Evolutionary conservation across 1,140 invertebrate genomes (phyloP), one percentile per base, ranked within the genome.

Genomic region (Schlechtendalia chinensis): DNA sequence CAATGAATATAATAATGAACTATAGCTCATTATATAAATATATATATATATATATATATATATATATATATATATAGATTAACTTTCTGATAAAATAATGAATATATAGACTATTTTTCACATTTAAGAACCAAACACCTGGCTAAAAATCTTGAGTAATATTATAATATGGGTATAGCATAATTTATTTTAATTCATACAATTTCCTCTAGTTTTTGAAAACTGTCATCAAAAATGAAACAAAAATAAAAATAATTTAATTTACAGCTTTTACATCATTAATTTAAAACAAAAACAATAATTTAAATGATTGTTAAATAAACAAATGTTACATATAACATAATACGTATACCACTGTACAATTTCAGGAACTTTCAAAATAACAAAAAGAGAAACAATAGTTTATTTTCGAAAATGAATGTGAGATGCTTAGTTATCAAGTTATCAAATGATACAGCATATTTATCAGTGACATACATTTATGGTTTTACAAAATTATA

Each of bases 1-100:
- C 14, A 27, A 50, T 19, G 22, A 71, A 71, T 71, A 71, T n/a
- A n/a, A n/a, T n/a, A n/a, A n/a, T n/a, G n/a, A n/a, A 71, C 19
- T 71, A 24, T 2, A 47, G 17, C 12, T 61, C 4, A n/a, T n/a
- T 22, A 61, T 56, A 61, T 29, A 1, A 53, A 53, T 19, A 29
- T 71, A 29, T 53, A 27, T 10, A 5, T 10, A 10, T 45, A 45
- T 4, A 45, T 45, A 45, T 10, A 4, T 45, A 19, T 22, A 1
- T 69, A 16, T 65, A 27, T 27, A 47, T 69, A 16, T 69, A 16
- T 50, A 69, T n/a, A n/a, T n/a, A n/a, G n/a, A n/a, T n/a, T n/a
- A n/a, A n/a, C n/a, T n/a, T n/a, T n/a, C n/a, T n/a, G 10, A 65
- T 32, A 65, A 39, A 12, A 65, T n/a, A n/a, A n/a, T n/a, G n/a